phyloP scores from a whole-genome alignment of 2,113 vertebrate genomes.

The Mesocricetus auratus region DNA sequence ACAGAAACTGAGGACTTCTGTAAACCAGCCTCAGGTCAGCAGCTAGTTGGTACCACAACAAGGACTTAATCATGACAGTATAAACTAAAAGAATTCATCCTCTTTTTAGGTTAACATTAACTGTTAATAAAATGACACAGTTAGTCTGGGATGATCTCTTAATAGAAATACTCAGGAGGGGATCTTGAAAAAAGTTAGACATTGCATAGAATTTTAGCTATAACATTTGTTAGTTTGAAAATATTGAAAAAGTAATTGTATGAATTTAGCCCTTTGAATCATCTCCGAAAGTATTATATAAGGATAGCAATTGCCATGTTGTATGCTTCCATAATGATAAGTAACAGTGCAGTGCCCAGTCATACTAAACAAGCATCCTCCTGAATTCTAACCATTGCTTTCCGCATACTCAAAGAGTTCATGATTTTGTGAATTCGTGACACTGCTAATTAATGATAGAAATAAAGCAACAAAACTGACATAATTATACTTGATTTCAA shows the following conservation, averaged over 20 bases:
- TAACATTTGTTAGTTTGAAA: not conserved
- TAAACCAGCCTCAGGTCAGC: not conserved
- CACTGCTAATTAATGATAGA: not conserved
- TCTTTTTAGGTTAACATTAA: not conserved
- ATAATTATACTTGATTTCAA: not conserved
- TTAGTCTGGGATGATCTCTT: not conserved
- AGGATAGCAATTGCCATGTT: not conserved
- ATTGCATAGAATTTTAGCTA: not conserved
- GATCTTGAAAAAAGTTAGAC: not conserved
- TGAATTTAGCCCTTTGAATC: not conserved
- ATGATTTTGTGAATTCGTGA: not conserved
- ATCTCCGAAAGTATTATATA: not conserved
- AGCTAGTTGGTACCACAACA: not conserved
- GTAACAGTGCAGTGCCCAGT: not conserved
- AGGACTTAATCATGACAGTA: not conserved
- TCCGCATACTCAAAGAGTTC: not conserved
- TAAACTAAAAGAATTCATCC: not conserved
- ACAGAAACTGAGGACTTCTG: not conserved
- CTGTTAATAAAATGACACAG: not conserved
- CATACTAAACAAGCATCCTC: not conserved
- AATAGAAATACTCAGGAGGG: not conserved
- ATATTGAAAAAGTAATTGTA: not conserved
- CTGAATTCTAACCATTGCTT: not conserved
- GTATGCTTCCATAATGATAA: not conserved
- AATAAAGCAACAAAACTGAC: slow-evolving; percentile 12